These are phyloP conservation scores for Sardinella longiceps DNA, from an alignment of 2,797 vertebrate species.

Conservation along the genomic window DNA sequence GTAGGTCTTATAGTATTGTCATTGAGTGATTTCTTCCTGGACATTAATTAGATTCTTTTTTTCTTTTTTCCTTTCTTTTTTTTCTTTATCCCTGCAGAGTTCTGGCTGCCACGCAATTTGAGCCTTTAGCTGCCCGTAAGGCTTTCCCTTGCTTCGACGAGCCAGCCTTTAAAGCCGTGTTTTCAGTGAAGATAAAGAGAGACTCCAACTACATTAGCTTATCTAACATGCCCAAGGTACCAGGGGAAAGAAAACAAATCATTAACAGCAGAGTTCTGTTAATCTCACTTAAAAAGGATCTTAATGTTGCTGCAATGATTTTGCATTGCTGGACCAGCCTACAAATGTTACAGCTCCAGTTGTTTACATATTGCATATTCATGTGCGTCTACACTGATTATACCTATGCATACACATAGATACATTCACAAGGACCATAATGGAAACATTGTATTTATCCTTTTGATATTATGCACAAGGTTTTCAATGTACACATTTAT, in stretches of 20 bases:
- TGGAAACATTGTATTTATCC: too few species aligned
- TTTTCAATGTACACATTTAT: too few species aligned
- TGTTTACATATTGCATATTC: neutral
- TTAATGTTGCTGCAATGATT: neutral
- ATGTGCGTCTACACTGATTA: too few species aligned
- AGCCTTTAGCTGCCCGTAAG: constrained; percentile 88
- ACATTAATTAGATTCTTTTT: constrained; percentile 1
- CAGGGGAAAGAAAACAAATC: neutral
- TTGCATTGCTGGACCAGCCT: neutral
- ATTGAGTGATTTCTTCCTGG: neutral
- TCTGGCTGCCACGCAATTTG: constrained; percentile 95
- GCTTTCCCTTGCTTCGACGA: constrained; percentile 99
- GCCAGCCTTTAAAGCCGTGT: constrained; percentile 92
- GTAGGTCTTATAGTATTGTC: neutral
- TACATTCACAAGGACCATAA: too few species aligned
- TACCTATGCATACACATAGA: too few species aligned
- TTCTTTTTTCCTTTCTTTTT: neutral
- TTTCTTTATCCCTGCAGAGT: constrained; percentile 69
- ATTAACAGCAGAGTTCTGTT: neutral
- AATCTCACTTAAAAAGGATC: neutral
- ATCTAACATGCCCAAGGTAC: constrained; percentile 97
- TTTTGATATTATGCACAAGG: too few species aligned
- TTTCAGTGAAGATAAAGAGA: constrained; percentile 84
- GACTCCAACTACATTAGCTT: constrained; percentile 80
- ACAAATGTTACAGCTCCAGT: neutral